Conservation (phyloP, 2,797 vertebrate genomes). For the Tokudaia tokunoshimensis region DNA sequence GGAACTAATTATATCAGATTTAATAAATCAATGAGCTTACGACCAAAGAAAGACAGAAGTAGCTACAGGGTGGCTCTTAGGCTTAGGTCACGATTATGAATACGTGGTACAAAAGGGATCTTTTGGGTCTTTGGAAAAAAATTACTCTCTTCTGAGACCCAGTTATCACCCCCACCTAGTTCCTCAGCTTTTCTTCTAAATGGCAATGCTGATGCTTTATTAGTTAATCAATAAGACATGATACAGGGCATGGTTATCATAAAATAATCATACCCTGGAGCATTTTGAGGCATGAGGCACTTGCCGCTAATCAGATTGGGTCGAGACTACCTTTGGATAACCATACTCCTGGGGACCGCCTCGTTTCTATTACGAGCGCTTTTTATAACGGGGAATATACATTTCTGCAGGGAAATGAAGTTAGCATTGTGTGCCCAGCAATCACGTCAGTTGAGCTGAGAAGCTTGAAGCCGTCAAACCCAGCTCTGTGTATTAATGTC, state of each 20-base stretch:
- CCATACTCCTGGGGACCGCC: constrained; percentile 82
- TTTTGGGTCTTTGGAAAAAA: constrained; percentile 62
- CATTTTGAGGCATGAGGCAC: constrained; percentile 84
- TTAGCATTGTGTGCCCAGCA: constrained; percentile 82
- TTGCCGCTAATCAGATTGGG: constrained; percentile 86
- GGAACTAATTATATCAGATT: constrained; percentile 34
- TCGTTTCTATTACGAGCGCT: constrained; percentile 86
- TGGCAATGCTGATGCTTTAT: constrained; percentile 84
- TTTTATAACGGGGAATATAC: constrained; percentile 81
- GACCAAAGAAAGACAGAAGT: constrained; percentile 66
- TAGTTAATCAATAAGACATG: constrained; percentile 88
- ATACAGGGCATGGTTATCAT: constrained; percentile 86
- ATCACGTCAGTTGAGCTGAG: constrained; percentile 78
- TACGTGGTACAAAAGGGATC: constrained; percentile 9
- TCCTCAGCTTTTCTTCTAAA: constrained; percentile 81
- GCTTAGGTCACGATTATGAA: not conserved
- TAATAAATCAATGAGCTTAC: constrained; percentile 63
- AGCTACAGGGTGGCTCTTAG: constrained; percentile 11
- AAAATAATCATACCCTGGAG: constrained; percentile 86
- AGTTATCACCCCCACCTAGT: constrained; percentile 58
- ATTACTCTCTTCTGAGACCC: constrained; percentile 68
- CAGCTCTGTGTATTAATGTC: constrained; percentile 67
- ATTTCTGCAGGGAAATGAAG: constrained; percentile 84
- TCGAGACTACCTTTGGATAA: constrained; percentile 88
- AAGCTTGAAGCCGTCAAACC: constrained; percentile 77